Evolutionary conservation across 2,797 vertebrate genomes (phyloP), one percentile per base, ranked within the genome.

Genomic region (Notamacropus eugenii): DNA sequence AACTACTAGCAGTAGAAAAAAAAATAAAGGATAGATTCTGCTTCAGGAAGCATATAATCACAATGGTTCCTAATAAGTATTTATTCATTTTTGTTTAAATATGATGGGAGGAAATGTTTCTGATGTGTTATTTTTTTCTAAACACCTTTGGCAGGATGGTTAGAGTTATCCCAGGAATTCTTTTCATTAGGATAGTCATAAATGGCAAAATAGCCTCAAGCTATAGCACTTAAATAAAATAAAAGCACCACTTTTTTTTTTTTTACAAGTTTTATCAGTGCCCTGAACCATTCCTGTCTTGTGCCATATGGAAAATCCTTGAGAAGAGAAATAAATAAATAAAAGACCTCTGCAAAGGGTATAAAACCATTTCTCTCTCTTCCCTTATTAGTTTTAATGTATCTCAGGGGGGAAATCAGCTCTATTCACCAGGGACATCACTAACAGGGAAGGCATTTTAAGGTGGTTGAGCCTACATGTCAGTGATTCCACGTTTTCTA

Each of bases 321-420:
- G n/a, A 82, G 40, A 46, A 82, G 3, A 91, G 31, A 91, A 91
- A 90, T 29, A 54, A 50, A 91, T 31, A 90, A 52, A 90, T 28
- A 54, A 55, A 54, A 54, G 12, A 13, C 28, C 52, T 91, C 16
- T 55, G 10, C 16, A 91, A 91, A 91, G 52, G 90, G 28, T 46
- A 40, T 91, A 54, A 34, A 54, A 34, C 28, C 52, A 34, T 55
- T 91, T 91, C 31, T 29, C 29, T 91, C 31, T 59, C 16, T 27
- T 95, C 87, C 96, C 31, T 92, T 50, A 90, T 90, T 34, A 40
- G 57, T 59, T 90, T 52, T 46, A 67, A 94, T 91, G 29, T 24
- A 28, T 13, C 27, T 0, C 10, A 40, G 54, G 59, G 27, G 62
- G 92, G 90, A 91, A 92, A 55, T 57, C 0, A 56, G 22, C 34